Percentiles rank a stretch among this genome's conserved stretches.
Conservation (phyloP, 2,888 invertebrate species). For the Aphodius sticticus region DNA sequence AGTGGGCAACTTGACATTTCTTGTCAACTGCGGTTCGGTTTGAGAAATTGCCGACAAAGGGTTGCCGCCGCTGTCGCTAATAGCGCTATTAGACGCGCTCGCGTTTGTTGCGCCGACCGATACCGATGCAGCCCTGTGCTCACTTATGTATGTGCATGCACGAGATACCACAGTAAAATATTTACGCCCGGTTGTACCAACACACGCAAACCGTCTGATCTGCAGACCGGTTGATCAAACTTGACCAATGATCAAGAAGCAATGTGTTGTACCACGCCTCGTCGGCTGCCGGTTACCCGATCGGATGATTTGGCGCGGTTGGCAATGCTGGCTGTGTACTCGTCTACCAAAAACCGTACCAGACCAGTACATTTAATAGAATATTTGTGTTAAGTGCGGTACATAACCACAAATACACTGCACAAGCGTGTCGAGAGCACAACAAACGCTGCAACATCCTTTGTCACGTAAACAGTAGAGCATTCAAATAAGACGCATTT, state of each 20-base stretch:
- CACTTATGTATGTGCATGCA: too few relatives aligned
- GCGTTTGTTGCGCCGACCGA: too few relatives aligned
- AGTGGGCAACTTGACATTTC: too few relatives aligned
- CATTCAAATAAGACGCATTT: background rate
- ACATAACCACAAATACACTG: background rate
- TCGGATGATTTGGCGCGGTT: background rate
- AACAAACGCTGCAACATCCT: background rate
- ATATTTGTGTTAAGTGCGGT: background rate
- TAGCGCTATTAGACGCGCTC: too few relatives aligned
- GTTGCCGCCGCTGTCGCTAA: too few relatives aligned
- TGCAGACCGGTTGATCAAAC: background rate
- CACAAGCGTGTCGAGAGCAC: background rate
- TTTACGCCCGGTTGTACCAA: background rate
- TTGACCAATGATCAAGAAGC: background rate
- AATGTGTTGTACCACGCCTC: background rate
- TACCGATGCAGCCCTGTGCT: too few relatives aligned
- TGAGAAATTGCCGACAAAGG: too few relatives aligned
- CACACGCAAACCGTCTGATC: background rate
- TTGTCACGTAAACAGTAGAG: background rate
- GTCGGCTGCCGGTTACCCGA: background rate
- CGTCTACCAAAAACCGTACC: background rate
- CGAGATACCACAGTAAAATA: too few relatives aligned
- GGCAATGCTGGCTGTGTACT: background rate
- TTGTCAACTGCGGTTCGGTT: too few relatives aligned
- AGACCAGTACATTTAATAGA: background rate